Evolutionary conservation across 2,888 invertebrate species (phyloP), one percentile per base, ranked within the genome.

Genomic region (Chrysolina americana): DNA sequence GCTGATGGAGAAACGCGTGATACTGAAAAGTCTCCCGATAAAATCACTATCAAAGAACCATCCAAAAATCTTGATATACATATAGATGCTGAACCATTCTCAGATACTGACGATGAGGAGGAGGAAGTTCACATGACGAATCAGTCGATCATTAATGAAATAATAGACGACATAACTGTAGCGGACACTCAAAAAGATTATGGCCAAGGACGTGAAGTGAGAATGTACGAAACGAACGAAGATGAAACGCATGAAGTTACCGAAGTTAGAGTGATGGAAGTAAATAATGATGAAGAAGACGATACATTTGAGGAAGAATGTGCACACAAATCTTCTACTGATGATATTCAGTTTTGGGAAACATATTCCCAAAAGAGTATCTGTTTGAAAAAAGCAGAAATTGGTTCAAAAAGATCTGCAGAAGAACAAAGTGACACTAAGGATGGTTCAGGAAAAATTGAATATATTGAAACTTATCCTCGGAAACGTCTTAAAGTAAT

Each of bases 181-280:
- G 41, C 41, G 36, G 71, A 72, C 9, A 65, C 41, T 17, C 19
- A 19, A 21, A 41, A 48, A 68, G 17, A 48, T 23, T 10, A 13
- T 21, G 63, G 41, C 19, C 15, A 41, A 21, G 17, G 53, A 41
- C 13, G 19, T 23, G 13, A 21, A 13, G 15, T 5, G 9, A 17
- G 36, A 50, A 36, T 66, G 66, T 50, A 65, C 66, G 47, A 65
- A 75, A 73, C 23, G 68, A 70, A 13, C 48, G 64, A 71, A 63
- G 66, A 65, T 53, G 69, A 77, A 48, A 44, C 65, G 62, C 65
- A 71, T 21, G 76, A 76, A 62, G 65, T 78, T 53, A 76, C 74
- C 28, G 78, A 80, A 72, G 76, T 79, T n/a, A 73, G 81, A 75
- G 77, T 79, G 17, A 73, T 82, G 64, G 82, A 84, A 75, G 78